These are phyloP conservation scores for Trichonephila inaurata DNA, from an alignment of 1,140 invertebrate species.

Conservation along the genomic window DNA sequence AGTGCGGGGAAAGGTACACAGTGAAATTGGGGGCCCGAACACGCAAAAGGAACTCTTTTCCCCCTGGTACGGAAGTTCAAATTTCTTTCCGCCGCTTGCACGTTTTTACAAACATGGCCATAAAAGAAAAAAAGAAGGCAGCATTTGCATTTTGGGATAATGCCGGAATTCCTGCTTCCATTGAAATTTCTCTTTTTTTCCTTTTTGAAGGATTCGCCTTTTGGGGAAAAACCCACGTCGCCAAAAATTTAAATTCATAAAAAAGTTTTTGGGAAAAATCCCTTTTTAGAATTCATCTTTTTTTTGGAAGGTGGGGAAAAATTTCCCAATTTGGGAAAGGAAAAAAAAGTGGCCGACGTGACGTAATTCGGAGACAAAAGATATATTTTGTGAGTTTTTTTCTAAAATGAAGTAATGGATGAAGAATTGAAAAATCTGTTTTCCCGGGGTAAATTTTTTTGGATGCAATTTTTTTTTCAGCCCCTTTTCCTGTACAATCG, in stretches of 20 bases:
- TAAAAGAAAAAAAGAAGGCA: background rate
- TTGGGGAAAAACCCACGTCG: background rate
- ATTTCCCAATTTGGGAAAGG: conserved; percentile 2
- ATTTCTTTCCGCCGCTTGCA: conserved; percentile 29
- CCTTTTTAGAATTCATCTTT: conserved; percentile 23
- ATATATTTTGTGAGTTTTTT: background rate
- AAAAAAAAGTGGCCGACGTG: background rate
- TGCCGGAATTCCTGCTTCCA: background rate
- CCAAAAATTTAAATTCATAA: conserved; percentile 53
- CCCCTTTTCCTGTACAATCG: too few relatives aligned
- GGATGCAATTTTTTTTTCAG: too few relatives aligned
- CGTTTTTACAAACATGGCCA: background rate
- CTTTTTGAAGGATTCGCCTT: background rate
- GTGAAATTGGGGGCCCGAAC: background rate
- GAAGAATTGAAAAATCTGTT: too few relatives aligned
- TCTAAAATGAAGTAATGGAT: background rate
- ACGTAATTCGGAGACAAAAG: background rate
- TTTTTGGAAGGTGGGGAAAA: background rate
- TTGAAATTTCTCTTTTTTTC: background rate
- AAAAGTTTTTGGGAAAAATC: conserved; percentile 36
- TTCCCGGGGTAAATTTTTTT: too few relatives aligned
- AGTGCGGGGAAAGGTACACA: conserved; percentile 1
- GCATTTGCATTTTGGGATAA: conserved; percentile 18
- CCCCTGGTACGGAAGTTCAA: background rate
- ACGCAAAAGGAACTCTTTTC: background rate